Base-by-base conservation (phyloP, 2,113 vertebrate genomes). In the Lethenteron reissneri region DNA sequence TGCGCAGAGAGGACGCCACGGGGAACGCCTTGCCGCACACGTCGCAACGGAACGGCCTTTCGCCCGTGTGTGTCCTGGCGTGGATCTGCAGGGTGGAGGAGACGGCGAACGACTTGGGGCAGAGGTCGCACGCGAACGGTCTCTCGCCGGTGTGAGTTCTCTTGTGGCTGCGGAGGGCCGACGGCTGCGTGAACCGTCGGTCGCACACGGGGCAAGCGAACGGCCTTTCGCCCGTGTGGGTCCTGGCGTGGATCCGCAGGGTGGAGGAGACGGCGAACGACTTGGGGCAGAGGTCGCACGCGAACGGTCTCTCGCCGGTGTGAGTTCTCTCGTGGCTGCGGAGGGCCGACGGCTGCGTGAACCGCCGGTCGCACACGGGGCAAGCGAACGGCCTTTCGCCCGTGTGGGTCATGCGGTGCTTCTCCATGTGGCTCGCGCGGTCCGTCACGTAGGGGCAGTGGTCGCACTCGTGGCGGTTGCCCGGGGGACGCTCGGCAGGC, bases 361-460 rank as follows among this genome's bases (percentile, higher is more conserved):
- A 68, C 2, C n/a, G 25, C 25, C 25, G 9, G 64, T 68, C 64
- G 25, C 64, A 68, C n/a, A 68, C 64, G 25, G 64, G n/a, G 64
- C 64, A 68, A 2, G 9, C 25, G 10, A 25, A 17, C 11, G n/a
- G 64, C 25, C 25, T 68, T 8, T 68, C 64, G 25, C 64, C 64
- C 41, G 68, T 70, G 68, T 73, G 72, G 57, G 56, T 62, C 4
- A 41, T 60, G 13, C 57, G 59, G 56, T 73, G 72, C n/a, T 21
- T 70, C 72, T n/a, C 12, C 13, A 72, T 58, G 13, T 72, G 12
- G 5, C 58, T 19, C 19, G 72, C 41, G 41, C 41, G 41, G 41
- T 41, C 41, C 41, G 41, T 41, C 5, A 41, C 41, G 41, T 41
- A 41, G 41, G 41, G 41, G 41, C 41, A 41, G 41, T 41, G 41